These are phyloP conservation scores for Aptenodytes patagonicus DNA, from an alignment of 2,113 vertebrate genomes.

Conservation along the genomic window DNA sequence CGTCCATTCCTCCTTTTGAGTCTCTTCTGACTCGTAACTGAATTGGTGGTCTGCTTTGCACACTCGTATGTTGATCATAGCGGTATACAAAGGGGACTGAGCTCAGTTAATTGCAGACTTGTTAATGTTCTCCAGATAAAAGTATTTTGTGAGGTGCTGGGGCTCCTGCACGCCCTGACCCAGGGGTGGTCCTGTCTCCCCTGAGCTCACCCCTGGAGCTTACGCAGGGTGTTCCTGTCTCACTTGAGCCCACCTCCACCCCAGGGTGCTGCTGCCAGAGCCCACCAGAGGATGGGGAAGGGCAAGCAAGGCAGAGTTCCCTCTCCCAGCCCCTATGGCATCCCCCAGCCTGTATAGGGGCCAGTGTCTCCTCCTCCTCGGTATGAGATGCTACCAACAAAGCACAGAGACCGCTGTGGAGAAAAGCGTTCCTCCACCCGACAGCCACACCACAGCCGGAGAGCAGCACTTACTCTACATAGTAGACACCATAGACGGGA, in stretches of 20 bases:
- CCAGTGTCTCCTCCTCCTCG: neutral
- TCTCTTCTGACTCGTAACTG: neutral
- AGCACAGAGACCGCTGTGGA: neutral
- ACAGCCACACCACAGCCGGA: neutral
- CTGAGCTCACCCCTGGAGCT: neutral
- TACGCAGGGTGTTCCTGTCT: neutral
- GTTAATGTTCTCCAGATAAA: neutral
- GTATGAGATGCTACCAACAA: neutral
- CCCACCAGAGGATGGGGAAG: neutral
- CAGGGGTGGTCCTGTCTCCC: neutral
- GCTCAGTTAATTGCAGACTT: neutral
- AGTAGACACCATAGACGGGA: conserved; percentile 98
- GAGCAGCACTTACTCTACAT: conserved; percentile 95
- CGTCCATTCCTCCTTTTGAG: neutral
- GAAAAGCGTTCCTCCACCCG: neutral
- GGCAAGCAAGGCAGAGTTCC: neutral
- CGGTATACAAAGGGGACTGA: rapidly evolving
- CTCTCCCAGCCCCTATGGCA: neutral
- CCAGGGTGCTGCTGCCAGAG: neutral
- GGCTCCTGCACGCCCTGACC: neutral
- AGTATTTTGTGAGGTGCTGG: neutral
- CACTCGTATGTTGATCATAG: neutral
- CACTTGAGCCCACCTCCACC: neutral
- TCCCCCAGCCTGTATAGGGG: neutral
- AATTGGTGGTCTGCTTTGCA: neutral